Percentiles rank a stretch among this genome's conserved stretches.
These are phyloP conservation scores for Neofelis nebulosa DNA, from an alignment of 2,113 vertebrate genomes.

Conservation along the genomic window DNA sequence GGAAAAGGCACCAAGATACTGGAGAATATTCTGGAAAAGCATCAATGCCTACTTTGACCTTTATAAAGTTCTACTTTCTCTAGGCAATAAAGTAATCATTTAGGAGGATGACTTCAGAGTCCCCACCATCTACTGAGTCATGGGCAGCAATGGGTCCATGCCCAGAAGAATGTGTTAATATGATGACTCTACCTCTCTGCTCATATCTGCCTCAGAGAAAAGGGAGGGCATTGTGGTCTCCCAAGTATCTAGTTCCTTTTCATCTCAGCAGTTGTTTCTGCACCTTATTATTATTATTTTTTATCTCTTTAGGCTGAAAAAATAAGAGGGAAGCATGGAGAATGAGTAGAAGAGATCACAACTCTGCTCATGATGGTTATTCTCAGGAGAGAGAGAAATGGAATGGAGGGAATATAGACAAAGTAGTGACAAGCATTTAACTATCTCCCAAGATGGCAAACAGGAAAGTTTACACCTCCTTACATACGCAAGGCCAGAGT, in stretches of 20 bases:
- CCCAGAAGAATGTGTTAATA: not conserved
- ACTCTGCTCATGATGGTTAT: not conserved
- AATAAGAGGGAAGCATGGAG: not conserved
- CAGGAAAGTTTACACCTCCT: not conserved
- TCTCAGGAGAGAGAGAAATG: not conserved
- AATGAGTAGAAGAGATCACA: not conserved
- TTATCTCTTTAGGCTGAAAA: not conserved
- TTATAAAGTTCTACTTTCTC: not conserved
- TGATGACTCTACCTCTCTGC: not conserved
- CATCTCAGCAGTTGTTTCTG: not conserved
- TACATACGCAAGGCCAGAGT: not conserved
- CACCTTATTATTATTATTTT: not conserved
- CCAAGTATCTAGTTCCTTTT: not conserved
- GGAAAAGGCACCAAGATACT: not conserved
- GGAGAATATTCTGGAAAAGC: not conserved
- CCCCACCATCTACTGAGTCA: not conserved
- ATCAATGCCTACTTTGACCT: not conserved
- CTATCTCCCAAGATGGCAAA: not conserved
- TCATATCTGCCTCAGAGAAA: not conserved
- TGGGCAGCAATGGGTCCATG: no score
- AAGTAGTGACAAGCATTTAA: not conserved
- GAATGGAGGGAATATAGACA: not conserved
- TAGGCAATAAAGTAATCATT: not conserved
- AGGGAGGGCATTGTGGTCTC: not conserved
- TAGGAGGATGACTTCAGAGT: not conserved